Percentiles rank a stretch among this genome's conserved stretches.
These are phyloP conservation scores for Myopa tessellatipennis DNA, from an alignment of 2,888 invertebrate species.

Conservation along the genomic window DNA sequence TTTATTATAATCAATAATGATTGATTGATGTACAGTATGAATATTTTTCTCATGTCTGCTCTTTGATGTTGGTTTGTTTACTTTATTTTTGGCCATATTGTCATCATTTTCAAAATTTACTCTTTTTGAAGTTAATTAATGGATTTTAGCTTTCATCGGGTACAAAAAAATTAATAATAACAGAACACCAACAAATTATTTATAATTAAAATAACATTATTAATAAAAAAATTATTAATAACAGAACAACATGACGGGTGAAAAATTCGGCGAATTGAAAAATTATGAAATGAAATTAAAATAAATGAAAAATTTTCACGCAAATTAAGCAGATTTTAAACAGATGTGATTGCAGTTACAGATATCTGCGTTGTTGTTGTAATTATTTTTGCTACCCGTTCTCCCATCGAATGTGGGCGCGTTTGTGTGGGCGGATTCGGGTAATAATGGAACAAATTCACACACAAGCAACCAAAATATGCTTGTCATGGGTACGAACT, in stretches of 20 bases:
- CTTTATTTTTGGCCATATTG: too few species aligned
- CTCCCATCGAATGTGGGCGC: not conserved
- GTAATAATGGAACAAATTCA: not conserved
- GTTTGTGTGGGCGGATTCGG: not conserved
- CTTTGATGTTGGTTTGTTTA: too few species aligned
- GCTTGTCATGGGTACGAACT: not conserved
- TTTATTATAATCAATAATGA: not conserved
- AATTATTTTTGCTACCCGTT: not conserved
- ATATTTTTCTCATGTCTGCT: too few species aligned
- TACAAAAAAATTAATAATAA: too few species aligned
- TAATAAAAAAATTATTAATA: not conserved
- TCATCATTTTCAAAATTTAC: too few species aligned
- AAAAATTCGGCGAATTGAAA: not conserved
- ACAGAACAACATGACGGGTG: not conserved
- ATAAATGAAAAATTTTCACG: constrained; percentile 18
- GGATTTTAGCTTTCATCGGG: too few species aligned
- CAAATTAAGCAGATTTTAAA: constrained; percentile 2
- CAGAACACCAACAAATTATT: not conserved
- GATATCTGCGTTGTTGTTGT: not conserved
- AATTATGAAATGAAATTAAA: not conserved
- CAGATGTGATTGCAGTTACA: not conserved
- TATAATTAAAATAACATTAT: constrained; percentile 19
- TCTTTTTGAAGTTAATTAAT: too few species aligned
- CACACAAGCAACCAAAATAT: not conserved
- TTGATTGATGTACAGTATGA: too few species aligned